Percentiles rank a stretch among this genome's conserved stretches.
phyloP scores from a whole-genome alignment of 2,888 invertebrate species.

The Petrolisthes cinctipes region DNA sequence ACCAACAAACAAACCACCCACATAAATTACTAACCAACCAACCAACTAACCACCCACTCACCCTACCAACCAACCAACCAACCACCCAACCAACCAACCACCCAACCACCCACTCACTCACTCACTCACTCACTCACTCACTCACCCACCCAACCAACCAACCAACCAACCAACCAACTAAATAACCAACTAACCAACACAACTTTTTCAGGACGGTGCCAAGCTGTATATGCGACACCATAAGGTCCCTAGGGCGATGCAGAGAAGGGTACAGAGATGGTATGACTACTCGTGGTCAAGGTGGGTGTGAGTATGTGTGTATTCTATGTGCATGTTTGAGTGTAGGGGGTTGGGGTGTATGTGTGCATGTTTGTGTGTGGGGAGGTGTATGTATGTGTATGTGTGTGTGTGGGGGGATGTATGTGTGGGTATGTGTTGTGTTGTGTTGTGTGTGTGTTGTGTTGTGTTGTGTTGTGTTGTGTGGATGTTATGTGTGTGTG shows the following conservation, averaged over 20 bases:
- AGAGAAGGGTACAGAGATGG: slow-evolving; percentile 94
- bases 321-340: neutral
- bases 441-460: neutral
- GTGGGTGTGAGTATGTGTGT: slow-evolving; percentile 67
- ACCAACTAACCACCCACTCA: neutral
- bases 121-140: neutral
- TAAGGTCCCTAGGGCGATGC: slow-evolving; percentile 96
- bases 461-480: neutral
- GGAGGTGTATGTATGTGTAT: no score
- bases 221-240: slow-evolving; percentile 98
- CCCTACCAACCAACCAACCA: neutral
- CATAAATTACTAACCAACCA: no score
- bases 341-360: neutral
- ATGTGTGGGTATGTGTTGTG: no score
- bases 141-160: neutral
- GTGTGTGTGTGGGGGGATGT: no score
- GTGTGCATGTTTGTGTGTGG: slow-evolving; percentile 6
- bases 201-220: slow-evolving; percentile 81
- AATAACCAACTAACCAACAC: neutral
- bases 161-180: neutral
- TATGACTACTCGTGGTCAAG: slow-evolving; percentile 98
- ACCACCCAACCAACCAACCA: neutral
- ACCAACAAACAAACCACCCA: no score
- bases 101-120: neutral
- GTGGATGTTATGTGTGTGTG: neutral